Conservation (phyloP, 2,888 invertebrate species). For the Blera fallax region DNA sequence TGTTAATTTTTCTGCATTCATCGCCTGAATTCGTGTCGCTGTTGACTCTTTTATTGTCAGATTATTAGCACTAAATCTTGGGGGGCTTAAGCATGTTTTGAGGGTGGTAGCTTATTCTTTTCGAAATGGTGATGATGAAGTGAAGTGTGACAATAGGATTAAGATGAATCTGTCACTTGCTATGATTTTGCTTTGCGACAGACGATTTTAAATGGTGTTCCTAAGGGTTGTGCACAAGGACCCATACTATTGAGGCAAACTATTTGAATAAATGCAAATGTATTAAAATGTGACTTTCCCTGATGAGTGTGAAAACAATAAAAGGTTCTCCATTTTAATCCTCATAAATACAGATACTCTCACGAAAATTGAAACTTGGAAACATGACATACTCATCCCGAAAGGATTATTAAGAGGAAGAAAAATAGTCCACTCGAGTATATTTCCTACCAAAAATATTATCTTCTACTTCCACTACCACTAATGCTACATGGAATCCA, state of each 20-base stretch:
- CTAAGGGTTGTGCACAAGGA: not conserved
- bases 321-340: slow-evolving; percentile 8
- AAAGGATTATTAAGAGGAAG: not conserved
- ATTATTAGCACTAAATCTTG: slow-evolving; percentile 30
- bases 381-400: not conserved
- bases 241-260: not conserved
- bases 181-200: not conserved
- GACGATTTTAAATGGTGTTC: too few species aligned
- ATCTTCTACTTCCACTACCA: not conserved
- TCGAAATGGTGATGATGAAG: not conserved
- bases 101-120: not conserved
- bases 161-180: not conserved
- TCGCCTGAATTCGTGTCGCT: not conserved
- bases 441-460: not conserved
- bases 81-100: not conserved
- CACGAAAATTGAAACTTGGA: slow-evolving; percentile 14
- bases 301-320: not conserved
- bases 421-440: not conserved
- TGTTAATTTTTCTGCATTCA: slow-evolving; percentile 7
- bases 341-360: not conserved
- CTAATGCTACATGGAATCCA: not conserved
- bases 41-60: slow-evolving; percentile 39
- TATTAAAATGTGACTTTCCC: not conserved
- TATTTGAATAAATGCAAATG: not conserved
- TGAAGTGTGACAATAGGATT: not conserved